phyloP scores from a whole-genome alignment of 2,888 invertebrate genomes.

The Drosophila melanosoma region DNA sequence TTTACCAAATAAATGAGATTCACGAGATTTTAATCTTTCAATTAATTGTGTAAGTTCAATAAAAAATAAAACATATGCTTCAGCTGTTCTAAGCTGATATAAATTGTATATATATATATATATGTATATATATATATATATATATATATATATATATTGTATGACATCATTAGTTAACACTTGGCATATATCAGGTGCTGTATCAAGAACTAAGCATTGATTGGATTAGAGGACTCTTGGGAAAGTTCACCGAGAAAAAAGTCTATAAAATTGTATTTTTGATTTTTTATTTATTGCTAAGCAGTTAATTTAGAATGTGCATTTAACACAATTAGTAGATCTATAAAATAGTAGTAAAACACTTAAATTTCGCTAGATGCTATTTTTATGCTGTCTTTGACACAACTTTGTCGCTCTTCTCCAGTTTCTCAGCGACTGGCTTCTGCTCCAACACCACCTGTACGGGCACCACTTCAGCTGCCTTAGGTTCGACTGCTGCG shows the following conservation, averaged over 20 bases:
- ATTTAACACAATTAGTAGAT: slow-evolving; percentile 12
- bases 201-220: slow-evolving; percentile 17
- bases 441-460: slow-evolving; percentile 45
- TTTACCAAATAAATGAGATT: background rate
- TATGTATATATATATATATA: no score
- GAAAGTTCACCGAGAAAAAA: background rate
- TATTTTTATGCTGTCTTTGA: slow-evolving; percentile 50
- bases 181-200: slow-evolving; percentile 26
- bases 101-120: background rate
- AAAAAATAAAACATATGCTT: slow-evolving; percentile 2
- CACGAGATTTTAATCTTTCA: background rate
- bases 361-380: slow-evolving; percentile 12
- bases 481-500: background rate
- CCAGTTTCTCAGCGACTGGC: slow-evolving; percentile 29
- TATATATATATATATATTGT: background rate
- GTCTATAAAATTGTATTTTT: background rate
- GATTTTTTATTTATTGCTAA: slow-evolving; percentile 33
- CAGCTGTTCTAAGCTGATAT: background rate
- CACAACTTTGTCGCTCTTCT: slow-evolving; percentile 32
- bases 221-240: background rate
- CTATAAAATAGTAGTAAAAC: slow-evolving; percentile 48
- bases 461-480: slow-evolving; percentile 52
- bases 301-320: slow-evolving; percentile 21
- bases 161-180: slow-evolving; percentile 45
- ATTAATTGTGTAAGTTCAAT: background rate